These are phyloP conservation scores for Argentina silus DNA, from an alignment of 2,797 vertebrate species.

Conservation along the genomic window DNA sequence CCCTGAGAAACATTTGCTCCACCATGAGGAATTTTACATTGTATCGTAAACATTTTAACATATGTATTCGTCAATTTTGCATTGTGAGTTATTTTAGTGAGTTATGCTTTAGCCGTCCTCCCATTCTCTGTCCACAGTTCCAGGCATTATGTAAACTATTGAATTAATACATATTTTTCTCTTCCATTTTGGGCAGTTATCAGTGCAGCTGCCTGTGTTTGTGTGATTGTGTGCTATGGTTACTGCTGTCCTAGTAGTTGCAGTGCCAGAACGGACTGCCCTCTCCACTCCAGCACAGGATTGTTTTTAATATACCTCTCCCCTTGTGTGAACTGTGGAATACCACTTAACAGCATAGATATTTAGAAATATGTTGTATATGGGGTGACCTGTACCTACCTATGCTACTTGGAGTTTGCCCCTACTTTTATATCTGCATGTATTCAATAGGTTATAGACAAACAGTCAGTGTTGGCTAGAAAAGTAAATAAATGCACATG, in stretches of 20 bases:
- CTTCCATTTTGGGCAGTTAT: slow-evolving; percentile 47
- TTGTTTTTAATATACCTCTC: slow-evolving; percentile 42
- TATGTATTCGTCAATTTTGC: too few relatives aligned
- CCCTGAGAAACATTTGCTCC: too few relatives aligned
- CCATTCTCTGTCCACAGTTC: slow-evolving; percentile 37
- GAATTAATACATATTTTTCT: slow-evolving; percentile 28
- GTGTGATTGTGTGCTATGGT: slow-evolving; percentile 66
- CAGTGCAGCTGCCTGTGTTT: slow-evolving; percentile 65
- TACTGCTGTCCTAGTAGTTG: slow-evolving; percentile 54
- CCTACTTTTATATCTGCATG: too few relatives aligned
- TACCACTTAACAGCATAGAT: too few relatives aligned
- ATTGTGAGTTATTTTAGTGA: not conserved
- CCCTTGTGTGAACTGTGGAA: slow-evolving; percentile 1
- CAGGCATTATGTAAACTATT: slow-evolving; percentile 31
- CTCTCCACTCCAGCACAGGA: slow-evolving; percentile 44
- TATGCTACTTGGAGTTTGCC: too few relatives aligned
- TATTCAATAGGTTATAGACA: too few relatives aligned
- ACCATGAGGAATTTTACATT: too few relatives aligned
- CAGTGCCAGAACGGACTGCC: slow-evolving; percentile 58
- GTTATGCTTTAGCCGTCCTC: slow-evolving; percentile 1
- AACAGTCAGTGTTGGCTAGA: too few relatives aligned
- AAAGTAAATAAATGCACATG: too few relatives aligned
- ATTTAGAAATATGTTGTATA: too few relatives aligned
- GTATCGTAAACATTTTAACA: not conserved
- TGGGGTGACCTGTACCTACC: too few relatives aligned